phyloP scores from a whole-genome alignment of 1,140 invertebrate genomes.

The Eulimnadia texana region DNA sequence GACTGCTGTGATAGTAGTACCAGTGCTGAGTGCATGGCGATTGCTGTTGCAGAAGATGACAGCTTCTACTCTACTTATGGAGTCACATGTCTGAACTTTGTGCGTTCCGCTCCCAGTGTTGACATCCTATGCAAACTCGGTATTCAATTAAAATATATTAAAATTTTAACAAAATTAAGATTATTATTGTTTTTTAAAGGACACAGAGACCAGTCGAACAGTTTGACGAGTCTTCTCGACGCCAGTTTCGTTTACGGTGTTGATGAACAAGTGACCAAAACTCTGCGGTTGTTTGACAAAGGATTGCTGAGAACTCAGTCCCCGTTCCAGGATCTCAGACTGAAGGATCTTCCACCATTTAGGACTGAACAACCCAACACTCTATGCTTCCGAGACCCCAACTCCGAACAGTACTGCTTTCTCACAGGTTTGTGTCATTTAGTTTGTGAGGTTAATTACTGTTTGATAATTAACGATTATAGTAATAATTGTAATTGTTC shows the following conservation, averaged over 20 bases:
- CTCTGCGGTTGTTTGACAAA: background rate
- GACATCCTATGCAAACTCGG: background rate
- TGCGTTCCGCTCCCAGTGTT: conserved; percentile 38
- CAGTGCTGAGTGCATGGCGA: conserved; percentile 61
- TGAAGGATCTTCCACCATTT: background rate
- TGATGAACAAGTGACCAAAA: background rate
- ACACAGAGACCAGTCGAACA: background rate
- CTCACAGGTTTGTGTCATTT: too few species aligned
- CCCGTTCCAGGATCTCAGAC: background rate
- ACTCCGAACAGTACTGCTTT: background rate
- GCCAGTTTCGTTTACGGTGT: background rate
- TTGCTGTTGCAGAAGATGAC: conserved; percentile 66
- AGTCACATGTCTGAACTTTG: conserved; percentile 74
- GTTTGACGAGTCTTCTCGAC: background rate
- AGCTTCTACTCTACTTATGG: conserved; percentile 51
- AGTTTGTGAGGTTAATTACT: too few species aligned
- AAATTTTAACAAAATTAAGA: too few species aligned
- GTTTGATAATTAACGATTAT: background rate
- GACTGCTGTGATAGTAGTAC: background rate
- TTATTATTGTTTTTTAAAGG: background rate
- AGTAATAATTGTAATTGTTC: background rate
- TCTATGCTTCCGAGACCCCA: background rate
- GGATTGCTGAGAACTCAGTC: background rate
- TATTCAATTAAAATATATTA: too few species aligned
- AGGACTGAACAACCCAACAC: background rate